phyloP scores from a whole-genome alignment of 2,888 invertebrate species.

The Mongoloraphidia duomilia region DNA sequence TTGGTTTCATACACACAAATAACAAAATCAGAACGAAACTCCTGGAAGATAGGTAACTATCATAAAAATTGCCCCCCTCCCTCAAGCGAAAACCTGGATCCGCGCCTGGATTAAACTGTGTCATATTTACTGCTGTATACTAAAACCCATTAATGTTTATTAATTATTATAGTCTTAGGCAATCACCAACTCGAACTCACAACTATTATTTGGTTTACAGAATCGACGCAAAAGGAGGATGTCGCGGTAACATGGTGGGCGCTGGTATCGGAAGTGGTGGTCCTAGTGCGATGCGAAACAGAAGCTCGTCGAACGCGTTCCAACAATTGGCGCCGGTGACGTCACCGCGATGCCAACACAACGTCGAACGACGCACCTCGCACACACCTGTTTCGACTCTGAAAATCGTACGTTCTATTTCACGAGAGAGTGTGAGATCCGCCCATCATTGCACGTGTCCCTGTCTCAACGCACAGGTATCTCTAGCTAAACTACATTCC shows the following conservation, averaged over 20 bases:
- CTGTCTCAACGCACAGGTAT: slow-evolving; percentile 34
- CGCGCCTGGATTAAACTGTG: too few species aligned
- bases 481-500: slow-evolving; percentile 8
- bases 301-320: slow-evolving; percentile 49
- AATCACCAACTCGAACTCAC: too few species aligned
- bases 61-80: too few species aligned
- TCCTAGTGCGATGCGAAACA: slow-evolving; percentile 33
- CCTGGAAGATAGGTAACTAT: too few species aligned
- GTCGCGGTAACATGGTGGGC: slow-evolving; percentile 23
- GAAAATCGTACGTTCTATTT: slow-evolving; percentile 71
- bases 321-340: slow-evolving; percentile 51
- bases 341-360: slow-evolving; percentile 33
- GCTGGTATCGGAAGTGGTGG: too few species aligned
- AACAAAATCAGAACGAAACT: too few species aligned
- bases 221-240: slow-evolving; percentile 32
- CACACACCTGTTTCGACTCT: slow-evolving; percentile 60
- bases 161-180: too few species aligned
- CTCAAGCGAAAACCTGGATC: too few species aligned
- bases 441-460: slow-evolving; percentile 51
- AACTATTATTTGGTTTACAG: slow-evolving; percentile 18
- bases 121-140: too few species aligned
- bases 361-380: slow-evolving; percentile 57
- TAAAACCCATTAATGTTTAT: too few species aligned
- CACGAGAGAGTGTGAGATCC: slow-evolving; percentile 66
- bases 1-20: too few species aligned